phyloP scores from a whole-genome alignment of 2,888 invertebrate species.

The Unio delphinus region DNA sequence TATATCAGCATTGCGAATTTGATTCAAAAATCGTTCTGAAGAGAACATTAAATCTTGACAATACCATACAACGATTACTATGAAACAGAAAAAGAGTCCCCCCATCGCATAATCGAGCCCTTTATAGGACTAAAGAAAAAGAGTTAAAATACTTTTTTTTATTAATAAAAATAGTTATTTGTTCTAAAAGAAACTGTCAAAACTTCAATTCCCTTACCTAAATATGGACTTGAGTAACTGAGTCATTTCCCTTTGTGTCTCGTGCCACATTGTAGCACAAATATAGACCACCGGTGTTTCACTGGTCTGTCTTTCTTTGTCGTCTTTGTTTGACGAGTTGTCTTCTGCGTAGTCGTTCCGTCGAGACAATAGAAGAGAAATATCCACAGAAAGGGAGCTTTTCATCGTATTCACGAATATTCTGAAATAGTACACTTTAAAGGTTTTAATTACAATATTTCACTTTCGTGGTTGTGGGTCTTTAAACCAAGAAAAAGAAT shows the following conservation, averaged over 20 bases:
- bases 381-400: slow-evolving; percentile 89
- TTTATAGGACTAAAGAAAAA: no score
- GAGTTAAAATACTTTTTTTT: no score
- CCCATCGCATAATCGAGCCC: no score
- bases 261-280: slow-evolving; percentile 99
- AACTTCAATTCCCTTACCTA: slow-evolving; percentile 35
- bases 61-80: no score
- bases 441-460: neutral
- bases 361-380: slow-evolving; percentile 92
- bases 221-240: slow-evolving; percentile 89
- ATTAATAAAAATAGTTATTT: no score
- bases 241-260: slow-evolving; percentile 94
- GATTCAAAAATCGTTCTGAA: no score
- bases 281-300: slow-evolving; percentile 81
- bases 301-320: neutral
- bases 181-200: no score
- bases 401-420: slow-evolving; percentile 73
- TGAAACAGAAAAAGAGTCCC: no score
- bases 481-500: no score
- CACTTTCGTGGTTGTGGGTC: neutral
- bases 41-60: no score
- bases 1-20: no score
- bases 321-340: neutral
- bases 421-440: slow-evolving; percentile 13
- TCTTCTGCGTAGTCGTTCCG: slow-evolving; percentile 77